A percentile compares a stretch with the other conserved stretches of the same genome.
These are phyloP conservation scores for Hanleya hanleyi DNA, from an alignment of 2,888 invertebrate species.

Conservation along the genomic window DNA sequence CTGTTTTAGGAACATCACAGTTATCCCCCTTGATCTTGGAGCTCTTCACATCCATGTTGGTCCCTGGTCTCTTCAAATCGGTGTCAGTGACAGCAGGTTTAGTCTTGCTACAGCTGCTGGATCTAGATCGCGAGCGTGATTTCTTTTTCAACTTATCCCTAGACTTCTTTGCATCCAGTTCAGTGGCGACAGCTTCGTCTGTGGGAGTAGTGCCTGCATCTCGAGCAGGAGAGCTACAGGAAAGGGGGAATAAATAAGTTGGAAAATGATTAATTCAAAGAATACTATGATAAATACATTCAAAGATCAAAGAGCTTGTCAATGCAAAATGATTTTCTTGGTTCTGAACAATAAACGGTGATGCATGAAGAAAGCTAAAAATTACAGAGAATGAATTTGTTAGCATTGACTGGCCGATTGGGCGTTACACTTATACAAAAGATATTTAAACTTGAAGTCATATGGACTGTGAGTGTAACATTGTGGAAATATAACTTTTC, in stretches of 20 bases:
- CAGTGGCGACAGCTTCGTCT: slow-evolving; percentile 26
- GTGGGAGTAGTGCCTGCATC: slow-evolving; percentile 36
- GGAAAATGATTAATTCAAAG: background rate
- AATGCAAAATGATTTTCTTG: too few relatives aligned
- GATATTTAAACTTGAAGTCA: too few relatives aligned
- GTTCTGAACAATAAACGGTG: too few relatives aligned
- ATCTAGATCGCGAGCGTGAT: background rate
- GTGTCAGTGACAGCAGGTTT: background rate
- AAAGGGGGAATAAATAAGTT: background rate
- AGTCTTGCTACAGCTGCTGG: background rate
- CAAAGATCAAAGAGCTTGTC: too few relatives aligned
- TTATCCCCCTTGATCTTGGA: background rate
- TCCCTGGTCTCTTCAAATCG: background rate
- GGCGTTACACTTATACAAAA: too few relatives aligned
- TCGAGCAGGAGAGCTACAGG: slow-evolving; percentile 39
- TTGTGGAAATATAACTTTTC: too few relatives aligned
- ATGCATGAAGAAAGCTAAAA: too few relatives aligned
- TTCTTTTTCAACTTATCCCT: background rate
- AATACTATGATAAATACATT: background rate
- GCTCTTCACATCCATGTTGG: background rate
- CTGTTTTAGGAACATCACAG: too few relatives aligned
- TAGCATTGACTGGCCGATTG: too few relatives aligned
- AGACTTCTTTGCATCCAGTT: background rate
- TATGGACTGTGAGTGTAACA: too few relatives aligned
- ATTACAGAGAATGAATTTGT: too few relatives aligned